Evolutionary conservation across 2,113 vertebrate species (phyloP).

Genomic region (Hippocampus guttulatus): DNA sequence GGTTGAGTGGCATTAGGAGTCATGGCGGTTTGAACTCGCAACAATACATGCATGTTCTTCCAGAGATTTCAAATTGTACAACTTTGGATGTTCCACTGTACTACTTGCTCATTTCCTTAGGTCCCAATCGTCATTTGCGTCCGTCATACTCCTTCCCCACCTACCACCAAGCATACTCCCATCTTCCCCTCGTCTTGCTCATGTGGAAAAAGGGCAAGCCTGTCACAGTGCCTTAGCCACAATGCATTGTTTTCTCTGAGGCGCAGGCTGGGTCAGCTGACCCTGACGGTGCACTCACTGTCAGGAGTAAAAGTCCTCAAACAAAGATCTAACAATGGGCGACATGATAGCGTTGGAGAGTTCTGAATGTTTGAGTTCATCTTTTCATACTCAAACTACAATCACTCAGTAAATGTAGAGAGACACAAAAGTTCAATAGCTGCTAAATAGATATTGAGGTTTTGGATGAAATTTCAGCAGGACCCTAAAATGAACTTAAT

Average conservation of each 20-base stretch:
- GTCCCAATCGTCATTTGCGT: constrained; percentile 1
- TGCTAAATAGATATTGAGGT: too few relatives aligned
- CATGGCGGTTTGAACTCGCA: background rate
- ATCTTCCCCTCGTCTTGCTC: constrained; percentile 39
- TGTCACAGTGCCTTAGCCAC: constrained; percentile 66
- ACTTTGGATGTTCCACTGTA: background rate
- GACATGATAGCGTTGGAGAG: constrained; percentile 19
- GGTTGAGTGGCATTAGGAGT: background rate
- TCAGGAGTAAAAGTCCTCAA: constrained; percentile 30
- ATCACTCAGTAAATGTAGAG: background rate
- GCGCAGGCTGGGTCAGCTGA: constrained; percentile 56
- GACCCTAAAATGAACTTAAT: too few relatives aligned
- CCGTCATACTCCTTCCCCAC: background rate
- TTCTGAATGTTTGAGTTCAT: constrained; percentile 6
- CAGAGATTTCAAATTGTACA: background rate
- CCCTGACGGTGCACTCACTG: constrained; percentile 58
- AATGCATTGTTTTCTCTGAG: constrained; percentile 48
- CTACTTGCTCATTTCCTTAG: background rate
- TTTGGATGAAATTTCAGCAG: too few relatives aligned
- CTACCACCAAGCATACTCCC: constrained; percentile 11
- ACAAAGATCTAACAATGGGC: constrained; percentile 24
- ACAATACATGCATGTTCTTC: background rate
- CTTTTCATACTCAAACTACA: background rate
- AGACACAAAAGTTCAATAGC: background rate
- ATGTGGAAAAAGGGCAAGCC: constrained; percentile 62